Base-by-base conservation (phyloP, 64 coral and sea anemone genomes). In the Trachythela sp. region DNA sequence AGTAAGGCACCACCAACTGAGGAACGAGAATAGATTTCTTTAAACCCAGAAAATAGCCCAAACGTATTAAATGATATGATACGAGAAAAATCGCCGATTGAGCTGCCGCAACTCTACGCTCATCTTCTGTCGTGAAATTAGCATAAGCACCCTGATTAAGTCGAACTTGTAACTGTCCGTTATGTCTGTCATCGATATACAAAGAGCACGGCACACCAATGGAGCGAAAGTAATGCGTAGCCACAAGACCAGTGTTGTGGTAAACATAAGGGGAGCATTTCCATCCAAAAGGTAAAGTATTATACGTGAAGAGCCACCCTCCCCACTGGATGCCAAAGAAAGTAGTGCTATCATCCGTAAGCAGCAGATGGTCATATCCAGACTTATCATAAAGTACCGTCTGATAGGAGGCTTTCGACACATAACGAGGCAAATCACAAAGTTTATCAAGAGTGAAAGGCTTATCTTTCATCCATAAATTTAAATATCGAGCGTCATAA, bases 381-480 rank as follows among this genome's bases (percentile, higher is more conserved):
- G 42, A 45, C 11, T 45, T 68, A 68, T 68, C 59, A 14, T 68
- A 3, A 22, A 68, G 59, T n/a, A 68, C 59, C 18, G 59, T 68
- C 59, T 68, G 59, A 31, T n/a, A 68, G 6, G 59, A 68, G 3
- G 20, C 59, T 22, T 68, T 5, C 4, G 59, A 68, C 2, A 68
- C 59, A 22, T 68, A 68, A 68, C 59, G 59, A n/a, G 59, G 59
- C 59, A 68, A 68, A 22, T 68, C 59, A 68, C 59, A 68, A 31
- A 68, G 59, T 31, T 68, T 68, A 14, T 68, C 59, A n/a, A 68
- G 59, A 8, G 59, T 68, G 14, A 68, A 68, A 68, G 59, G 59
- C 14, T 68, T 68, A 68, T 45, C 42, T 45, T 45, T 45, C 42
- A 45, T 45, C 42, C 42, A 45, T 45, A 45, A 45, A 11, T 45